Conservation (phyloP, 2,888 invertebrate genomes). For the Noctua pronuba region DNA sequence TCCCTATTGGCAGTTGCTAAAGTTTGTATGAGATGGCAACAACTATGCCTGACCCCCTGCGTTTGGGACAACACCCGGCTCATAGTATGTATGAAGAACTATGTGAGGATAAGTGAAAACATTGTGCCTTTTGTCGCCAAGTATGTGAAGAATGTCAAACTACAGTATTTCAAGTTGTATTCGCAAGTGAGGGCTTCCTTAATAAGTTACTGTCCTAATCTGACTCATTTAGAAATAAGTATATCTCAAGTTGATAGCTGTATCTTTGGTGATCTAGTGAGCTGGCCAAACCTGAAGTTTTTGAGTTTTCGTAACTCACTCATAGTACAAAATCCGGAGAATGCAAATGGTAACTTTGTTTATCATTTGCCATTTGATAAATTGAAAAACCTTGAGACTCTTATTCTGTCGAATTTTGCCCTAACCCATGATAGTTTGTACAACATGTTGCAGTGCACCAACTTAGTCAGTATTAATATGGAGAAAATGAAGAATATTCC, state of each 20-base stretch:
- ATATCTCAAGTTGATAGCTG: conserved; percentile 90
- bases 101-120: conserved; percentile 87
- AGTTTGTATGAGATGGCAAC: conserved; percentile 88
- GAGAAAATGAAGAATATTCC: conserved; percentile 90
- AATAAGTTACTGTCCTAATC: conserved; percentile 88
- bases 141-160: conserved; percentile 89
- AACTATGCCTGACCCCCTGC: conserved; percentile 87
- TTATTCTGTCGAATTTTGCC: conserved; percentile 88
- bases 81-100: conserved; percentile 89
- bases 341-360: conserved; percentile 87
- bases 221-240: conserved; percentile 89
- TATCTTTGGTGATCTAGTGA: conserved; percentile 88
- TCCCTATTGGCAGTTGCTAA: conserved; percentile 86
- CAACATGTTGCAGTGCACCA: conserved; percentile 86
- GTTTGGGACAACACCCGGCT: conserved; percentile 89
- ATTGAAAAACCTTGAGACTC: conserved; percentile 84
- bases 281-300: conserved; percentile 89
- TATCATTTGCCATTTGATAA: conserved; percentile 89
- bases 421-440: conserved; percentile 86
- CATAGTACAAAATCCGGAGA: conserved; percentile 86
- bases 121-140: conserved; percentile 89
- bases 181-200: conserved; percentile 88
- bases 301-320: conserved; percentile 89
- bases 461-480: conserved; percentile 88
- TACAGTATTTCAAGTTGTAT: conserved; percentile 90